Evolutionary conservation across 2,797 vertebrate genomes (phyloP).

Genomic region (Capromys pilorides): DNA sequence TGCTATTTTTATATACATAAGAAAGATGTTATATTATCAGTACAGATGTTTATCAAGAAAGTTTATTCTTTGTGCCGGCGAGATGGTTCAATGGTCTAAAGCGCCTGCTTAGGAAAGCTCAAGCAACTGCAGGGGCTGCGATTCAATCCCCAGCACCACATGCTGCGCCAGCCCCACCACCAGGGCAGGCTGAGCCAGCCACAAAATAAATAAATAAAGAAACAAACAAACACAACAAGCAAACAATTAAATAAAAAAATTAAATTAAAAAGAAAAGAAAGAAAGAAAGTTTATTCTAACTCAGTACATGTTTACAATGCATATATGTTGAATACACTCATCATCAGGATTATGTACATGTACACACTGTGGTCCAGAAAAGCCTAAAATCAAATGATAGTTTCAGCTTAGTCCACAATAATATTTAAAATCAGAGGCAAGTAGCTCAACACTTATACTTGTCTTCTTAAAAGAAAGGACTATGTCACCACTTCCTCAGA

Average conservation of each 20-base stretch:
- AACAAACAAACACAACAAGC: no score
- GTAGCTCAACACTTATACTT: neutral
- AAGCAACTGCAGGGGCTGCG: no score
- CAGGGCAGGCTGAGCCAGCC: no score
- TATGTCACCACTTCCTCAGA: neutral
- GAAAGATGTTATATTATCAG: neutral
- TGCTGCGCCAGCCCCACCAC: no score
- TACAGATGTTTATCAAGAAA: no score
- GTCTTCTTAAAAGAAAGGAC: neutral
- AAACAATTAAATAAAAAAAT: no score
- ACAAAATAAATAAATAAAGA: no score
- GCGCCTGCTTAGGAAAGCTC: no score
- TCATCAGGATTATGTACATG: neutral
- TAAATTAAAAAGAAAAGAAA: no score
- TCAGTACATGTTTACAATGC: neutral
- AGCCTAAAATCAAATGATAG: neutral
- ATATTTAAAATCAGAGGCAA: neutral
- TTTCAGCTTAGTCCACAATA: neutral
- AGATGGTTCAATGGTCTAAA: no score
- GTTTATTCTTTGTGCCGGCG: no score
- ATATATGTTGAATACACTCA: neutral
- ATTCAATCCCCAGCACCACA: no score
- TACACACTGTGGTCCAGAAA: neutral
- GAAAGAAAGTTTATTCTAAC: neutral
- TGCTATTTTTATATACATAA: neutral